A percentile compares a stretch with the other conserved stretches of the same genome.
Evolutionary conservation across 2,797 vertebrate genomes (phyloP).

Genomic region (Antrozous pallidus): DNA sequence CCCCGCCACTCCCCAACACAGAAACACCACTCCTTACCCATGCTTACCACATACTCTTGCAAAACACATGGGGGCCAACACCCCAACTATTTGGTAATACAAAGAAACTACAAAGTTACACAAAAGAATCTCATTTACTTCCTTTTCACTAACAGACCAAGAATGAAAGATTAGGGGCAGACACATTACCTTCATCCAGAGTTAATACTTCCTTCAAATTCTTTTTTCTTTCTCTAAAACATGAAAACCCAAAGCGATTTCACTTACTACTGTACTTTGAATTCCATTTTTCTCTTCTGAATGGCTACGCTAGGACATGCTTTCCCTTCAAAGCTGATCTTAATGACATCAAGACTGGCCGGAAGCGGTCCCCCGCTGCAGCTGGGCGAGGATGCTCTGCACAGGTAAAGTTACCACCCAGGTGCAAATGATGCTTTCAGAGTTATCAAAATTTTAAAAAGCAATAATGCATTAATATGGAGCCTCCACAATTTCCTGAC

Average conservation of each 20-base stretch:
- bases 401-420: background rate
- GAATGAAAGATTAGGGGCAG: slow-evolving; percentile 39
- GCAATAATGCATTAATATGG: slow-evolving; percentile 31
- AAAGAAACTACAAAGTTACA: slow-evolving; percentile 35
- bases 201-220: background rate
- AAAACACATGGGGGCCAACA: background rate
- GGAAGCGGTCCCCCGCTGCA: background rate
- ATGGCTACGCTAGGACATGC: background rate
- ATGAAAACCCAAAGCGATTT: slow-evolving; percentile 48
- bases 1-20: slow-evolving; percentile 14
- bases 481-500: slow-evolving; percentile 62
- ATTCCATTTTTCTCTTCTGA: slow-evolving; percentile 9
- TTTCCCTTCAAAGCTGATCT: slow-evolving; percentile 1
- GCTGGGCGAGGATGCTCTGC: background rate
- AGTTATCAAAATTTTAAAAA: slow-evolving; percentile 33
- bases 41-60: slow-evolving; percentile 33
- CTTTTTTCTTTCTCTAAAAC: slow-evolving; percentile 27
- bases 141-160: slow-evolving; percentile 40
- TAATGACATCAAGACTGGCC: background rate
- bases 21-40: background rate
- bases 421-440: slow-evolving; percentile 21
- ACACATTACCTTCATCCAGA: slow-evolving; percentile 32
- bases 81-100: slow-evolving; percentile 40
- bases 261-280: background rate
- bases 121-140: slow-evolving; percentile 19